These are phyloP conservation scores for Choloepus didactylus DNA, from an alignment of 2,797 vertebrate species.

Conservation along the genomic window DNA sequence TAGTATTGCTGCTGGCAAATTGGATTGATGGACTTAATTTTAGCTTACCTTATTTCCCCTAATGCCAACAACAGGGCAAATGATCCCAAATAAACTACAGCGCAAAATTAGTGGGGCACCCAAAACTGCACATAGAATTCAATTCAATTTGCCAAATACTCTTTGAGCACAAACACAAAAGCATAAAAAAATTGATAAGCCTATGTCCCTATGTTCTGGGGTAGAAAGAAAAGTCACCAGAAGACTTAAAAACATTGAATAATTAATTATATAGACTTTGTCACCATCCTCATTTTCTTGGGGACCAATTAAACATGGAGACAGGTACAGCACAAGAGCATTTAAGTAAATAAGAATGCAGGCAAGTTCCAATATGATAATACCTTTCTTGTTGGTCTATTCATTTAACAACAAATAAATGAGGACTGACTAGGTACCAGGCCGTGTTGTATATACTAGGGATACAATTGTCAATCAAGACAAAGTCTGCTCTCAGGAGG, in stretches of 20 bases:
- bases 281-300: not conserved
- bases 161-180: not conserved
- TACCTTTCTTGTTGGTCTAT: not conserved
- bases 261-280: not conserved
- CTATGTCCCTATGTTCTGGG: not conserved
- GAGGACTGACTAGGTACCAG: not conserved
- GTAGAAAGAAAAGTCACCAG: not conserved
- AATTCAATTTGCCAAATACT: not conserved
- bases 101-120: not conserved
- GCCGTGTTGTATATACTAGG: not conserved
- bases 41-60: conserved; percentile 20
- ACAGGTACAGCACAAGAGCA: not conserved
- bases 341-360: conserved; percentile 34
- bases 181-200: not conserved
- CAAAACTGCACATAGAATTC: not conserved
- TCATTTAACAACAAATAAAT: not conserved
- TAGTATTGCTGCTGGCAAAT: conserved; percentile 2
- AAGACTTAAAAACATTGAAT: not conserved
- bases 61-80: conserved; percentile 13
- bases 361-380: not conserved
- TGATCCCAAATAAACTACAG: not conserved
- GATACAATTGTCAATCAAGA: not conserved
- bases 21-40: not conserved
- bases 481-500: not conserved
- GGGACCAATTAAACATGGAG: not conserved